Percentiles rank a stretch among this genome's conserved stretches.
phyloP scores from a whole-genome alignment of 2,888 invertebrate species.

The Pseudococcus jackbeardsleyi region DNA sequence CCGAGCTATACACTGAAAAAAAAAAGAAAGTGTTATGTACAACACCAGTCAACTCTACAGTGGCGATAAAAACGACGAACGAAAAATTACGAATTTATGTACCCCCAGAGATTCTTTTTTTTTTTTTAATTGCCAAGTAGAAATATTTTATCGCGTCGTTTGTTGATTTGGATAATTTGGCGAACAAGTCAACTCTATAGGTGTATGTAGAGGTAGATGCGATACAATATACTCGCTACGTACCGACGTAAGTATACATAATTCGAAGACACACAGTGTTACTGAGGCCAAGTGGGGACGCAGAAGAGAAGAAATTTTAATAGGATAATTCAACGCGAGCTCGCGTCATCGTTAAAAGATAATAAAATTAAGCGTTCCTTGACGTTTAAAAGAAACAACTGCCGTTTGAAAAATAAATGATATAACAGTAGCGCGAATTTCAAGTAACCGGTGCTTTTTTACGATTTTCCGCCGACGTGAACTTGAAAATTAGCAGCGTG shows the following conservation, averaged over 20 bases:
- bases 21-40: neutral
- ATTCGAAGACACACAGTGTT: neutral
- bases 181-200: slow-evolving; percentile 6
- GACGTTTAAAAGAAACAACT: slow-evolving; percentile 43
- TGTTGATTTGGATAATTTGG: slow-evolving; percentile 36
- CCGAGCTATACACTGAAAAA: neutral
- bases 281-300: neutral
- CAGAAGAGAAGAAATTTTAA: slow-evolving; percentile 31
- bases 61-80: neutral
- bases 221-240: neutral
- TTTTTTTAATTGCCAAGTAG: neutral
- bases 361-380: slow-evolving; percentile 42
- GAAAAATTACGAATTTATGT: slow-evolving; percentile 37
- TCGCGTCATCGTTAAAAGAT: slow-evolving; percentile 52
- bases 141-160: slow-evolving; percentile 38
- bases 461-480: slow-evolving; percentile 50
- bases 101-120: slow-evolving; percentile 11
- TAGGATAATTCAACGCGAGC: slow-evolving; percentile 53
- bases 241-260: neutral
- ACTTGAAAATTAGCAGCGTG: slow-evolving; percentile 55
- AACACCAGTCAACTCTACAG: neutral
- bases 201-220: neutral
- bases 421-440: slow-evolving; percentile 45
- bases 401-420: slow-evolving; percentile 52
- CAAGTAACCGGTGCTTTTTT: slow-evolving; percentile 47